These are phyloP conservation scores for Ceyx erithaca DNA, from an alignment of 2,797 vertebrate genomes.

Conservation along the genomic window DNA sequence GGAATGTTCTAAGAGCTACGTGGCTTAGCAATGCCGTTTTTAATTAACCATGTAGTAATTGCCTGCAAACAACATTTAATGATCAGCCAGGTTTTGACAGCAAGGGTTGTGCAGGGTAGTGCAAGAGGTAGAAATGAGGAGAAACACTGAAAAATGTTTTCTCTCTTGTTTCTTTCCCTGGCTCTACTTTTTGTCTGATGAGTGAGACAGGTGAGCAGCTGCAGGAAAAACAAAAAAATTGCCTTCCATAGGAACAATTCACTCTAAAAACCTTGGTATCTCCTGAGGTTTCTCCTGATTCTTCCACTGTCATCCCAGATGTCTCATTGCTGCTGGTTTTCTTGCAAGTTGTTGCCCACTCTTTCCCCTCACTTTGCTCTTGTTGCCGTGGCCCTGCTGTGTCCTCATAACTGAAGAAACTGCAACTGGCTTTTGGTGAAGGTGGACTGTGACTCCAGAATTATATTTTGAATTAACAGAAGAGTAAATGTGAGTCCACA, in stretches of 20 bases:
- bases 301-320: background rate
- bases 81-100: constrained; percentile 2
- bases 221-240: background rate
- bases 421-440: background rate
- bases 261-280: background rate
- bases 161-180: background rate
- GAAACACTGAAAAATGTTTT: background rate
- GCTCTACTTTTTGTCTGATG: background rate
- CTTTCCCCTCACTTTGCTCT: background rate
- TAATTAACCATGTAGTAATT: constrained; percentile 12
- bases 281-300: background rate
- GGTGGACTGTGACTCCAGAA: background rate
- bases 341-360: background rate
- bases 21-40: background rate
- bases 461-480: background rate
- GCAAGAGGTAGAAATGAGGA: background rate
- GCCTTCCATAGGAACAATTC: background rate
- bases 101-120: background rate
- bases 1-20: background rate
- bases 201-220: background rate
- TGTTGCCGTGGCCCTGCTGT: background rate
- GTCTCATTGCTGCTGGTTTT: background rate
- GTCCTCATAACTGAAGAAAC: background rate
- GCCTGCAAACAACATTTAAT: constrained; percentile 7
- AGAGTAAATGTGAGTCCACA: background rate